Percentiles rank a stretch among this genome's conserved stretches.
Evolutionary conservation across 2,113 vertebrate species (phyloP).

Genomic region (Alosa alosa): DNA sequence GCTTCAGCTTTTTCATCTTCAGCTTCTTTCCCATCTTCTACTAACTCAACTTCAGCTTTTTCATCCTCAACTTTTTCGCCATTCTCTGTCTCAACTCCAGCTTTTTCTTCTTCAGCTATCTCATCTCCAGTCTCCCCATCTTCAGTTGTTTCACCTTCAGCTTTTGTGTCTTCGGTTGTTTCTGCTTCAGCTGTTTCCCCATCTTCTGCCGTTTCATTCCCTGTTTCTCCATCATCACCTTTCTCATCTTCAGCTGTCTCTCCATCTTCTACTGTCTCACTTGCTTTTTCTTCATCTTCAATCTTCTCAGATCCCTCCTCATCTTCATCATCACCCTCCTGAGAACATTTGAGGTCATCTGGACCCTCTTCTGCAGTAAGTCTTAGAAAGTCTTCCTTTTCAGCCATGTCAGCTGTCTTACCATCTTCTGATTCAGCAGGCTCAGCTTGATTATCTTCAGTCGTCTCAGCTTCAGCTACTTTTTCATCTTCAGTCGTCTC

Average conservation of each 20-base stretch:
- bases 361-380: background rate
- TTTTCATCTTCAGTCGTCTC: conserved; percentile 8
- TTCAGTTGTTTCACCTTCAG: conserved; percentile 19
- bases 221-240: background rate
- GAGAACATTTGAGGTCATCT: background rate
- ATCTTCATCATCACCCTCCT: background rate
- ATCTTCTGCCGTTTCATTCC: conserved; percentile 1
- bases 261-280: background rate
- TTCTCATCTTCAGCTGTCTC: conserved; percentile 19
- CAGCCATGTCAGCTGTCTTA: background rate
- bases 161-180: background rate
- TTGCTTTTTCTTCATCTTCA: background rate
- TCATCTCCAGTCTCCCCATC: conserved; percentile 24
- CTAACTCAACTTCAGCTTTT: background rate
- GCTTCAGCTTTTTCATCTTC: background rate
- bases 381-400: background rate
- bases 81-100: background rate
- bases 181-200: conserved; percentile 15
- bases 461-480: conserved; percentile 10
- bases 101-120: background rate
- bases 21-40: background rate
- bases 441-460: background rate
- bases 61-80: background rate
- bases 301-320: background rate
- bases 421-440: background rate